Base-by-base conservation (phyloP, 1,140 invertebrate genomes). In the Melipona quadrifasciata region DNA sequence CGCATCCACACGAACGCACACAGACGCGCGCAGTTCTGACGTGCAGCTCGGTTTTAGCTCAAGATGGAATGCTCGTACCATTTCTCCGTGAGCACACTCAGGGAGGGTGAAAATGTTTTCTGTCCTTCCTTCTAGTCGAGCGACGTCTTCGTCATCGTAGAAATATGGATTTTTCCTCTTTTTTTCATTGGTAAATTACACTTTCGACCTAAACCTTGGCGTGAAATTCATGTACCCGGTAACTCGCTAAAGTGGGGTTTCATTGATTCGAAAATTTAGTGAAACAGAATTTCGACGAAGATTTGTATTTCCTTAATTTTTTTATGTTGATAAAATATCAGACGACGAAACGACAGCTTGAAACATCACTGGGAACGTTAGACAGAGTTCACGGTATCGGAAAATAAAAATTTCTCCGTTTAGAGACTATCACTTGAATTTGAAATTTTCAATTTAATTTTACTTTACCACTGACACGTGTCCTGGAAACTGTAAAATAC, bases 31-130 rank as follows among this genome's bases (percentile, higher is more conserved):
- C 39, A 71, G 74, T 72, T 86, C 80, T 83, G 86, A 84, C 78
- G 78, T 88, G 75, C 86, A 87, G 80, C 89, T 84, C 82, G 86
- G 84, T 90, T 88, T 89, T 87, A 89, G 88, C 87, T 88, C 82
- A 84, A 89, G 87, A 91, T 90, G 90, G 90, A 90, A 90, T 87
- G 86, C 82, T 90, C 85, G 84, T 90, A 90, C 86, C 77, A 81
- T 82, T 84, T 82, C 82, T 81, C 82, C 75, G 82, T 85, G 80
- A 86, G 81, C 82, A 78, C 82, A 77, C 85, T 82, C 74, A 67
- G 70, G 78, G 77, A 80, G 77, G 77, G 71, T 85, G 84, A 75
- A 85, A 85, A 85, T 85, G 70, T 82, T 85, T 79, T 79, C 73
- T 72, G 84, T 85, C 68, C 77, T 75, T 85, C 85, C 85, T 61